phyloP scores from a whole-genome alignment of 1,140 invertebrate genomes.

The Drosophila murphyi region DNA sequence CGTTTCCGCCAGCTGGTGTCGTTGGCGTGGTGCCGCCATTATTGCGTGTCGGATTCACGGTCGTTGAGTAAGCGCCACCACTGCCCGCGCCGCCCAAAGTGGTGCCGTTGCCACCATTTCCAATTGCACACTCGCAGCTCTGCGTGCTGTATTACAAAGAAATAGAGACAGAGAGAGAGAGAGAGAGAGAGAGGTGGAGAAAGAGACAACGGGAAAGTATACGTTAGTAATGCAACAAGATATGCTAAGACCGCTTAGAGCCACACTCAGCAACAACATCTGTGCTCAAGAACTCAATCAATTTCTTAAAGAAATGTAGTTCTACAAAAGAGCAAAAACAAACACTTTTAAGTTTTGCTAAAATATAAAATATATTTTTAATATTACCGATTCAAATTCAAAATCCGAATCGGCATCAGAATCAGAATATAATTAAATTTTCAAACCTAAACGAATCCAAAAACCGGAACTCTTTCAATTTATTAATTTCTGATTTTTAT shows the following conservation, averaged over 20 bases:
- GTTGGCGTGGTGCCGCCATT: constrained; percentile 83
- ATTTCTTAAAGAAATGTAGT: neutral
- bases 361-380: too few relatives aligned
- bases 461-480: too few relatives aligned
- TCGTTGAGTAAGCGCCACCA: constrained; percentile 77
- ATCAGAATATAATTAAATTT: too few relatives aligned
- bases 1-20: constrained; percentile 75
- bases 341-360: too few relatives aligned
- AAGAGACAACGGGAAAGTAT: neutral
- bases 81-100: constrained; percentile 52
- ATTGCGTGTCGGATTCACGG: constrained; percentile 81
- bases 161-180: constrained; percentile 6
- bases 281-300: neutral
- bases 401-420: too few relatives aligned
- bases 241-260: constrained; percentile 43
- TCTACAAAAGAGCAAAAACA: neutral
- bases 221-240: constrained; percentile 57
- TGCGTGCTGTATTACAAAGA: constrained; percentile 58
- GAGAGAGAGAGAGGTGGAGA: constrained; percentile 14
- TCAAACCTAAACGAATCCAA: too few relatives aligned
- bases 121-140: constrained; percentile 85
- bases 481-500: too few relatives aligned
- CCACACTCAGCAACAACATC: neutral
- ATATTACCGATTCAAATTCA: too few relatives aligned
- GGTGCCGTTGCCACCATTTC: constrained; percentile 86